These are phyloP conservation scores for Teleogryllus occipitalis DNA, from an alignment of 1,140 invertebrate species.

Conservation along the genomic window DNA sequence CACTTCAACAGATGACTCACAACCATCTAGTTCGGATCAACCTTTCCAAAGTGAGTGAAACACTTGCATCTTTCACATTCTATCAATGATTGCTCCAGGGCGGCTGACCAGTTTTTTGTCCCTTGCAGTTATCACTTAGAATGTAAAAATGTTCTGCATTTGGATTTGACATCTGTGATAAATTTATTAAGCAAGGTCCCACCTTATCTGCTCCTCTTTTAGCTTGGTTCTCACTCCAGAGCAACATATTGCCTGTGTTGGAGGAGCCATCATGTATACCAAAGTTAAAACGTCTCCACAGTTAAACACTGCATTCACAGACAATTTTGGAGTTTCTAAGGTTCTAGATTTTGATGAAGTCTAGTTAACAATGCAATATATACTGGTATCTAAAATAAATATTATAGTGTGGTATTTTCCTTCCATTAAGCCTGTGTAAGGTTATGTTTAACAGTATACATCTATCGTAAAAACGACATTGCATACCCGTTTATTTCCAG, in stretches of 20 bases:
- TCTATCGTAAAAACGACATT: too few relatives aligned
- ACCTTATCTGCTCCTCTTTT: conserved; percentile 1
- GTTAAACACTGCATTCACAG: neutral
- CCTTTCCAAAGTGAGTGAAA: neutral
- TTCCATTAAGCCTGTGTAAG: too few relatives aligned
- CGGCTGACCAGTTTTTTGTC: neutral
- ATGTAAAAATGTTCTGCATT: neutral
- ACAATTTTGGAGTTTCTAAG: too few relatives aligned
- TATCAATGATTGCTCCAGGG: neutral
- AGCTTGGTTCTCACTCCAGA: conserved; percentile 3
- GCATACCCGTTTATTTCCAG: too few relatives aligned
- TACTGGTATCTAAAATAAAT: too few relatives aligned
- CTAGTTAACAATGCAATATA: too few relatives aligned
- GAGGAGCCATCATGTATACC: neutral
- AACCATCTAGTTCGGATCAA: neutral
- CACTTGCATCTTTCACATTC: neutral
- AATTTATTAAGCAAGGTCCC: neutral
- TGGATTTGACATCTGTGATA: neutral
- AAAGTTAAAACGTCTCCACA: neutral
- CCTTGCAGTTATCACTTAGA: too few relatives aligned
- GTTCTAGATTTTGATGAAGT: too few relatives aligned
- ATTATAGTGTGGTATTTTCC: too few relatives aligned
- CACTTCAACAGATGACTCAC: neutral
- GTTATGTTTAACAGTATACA: too few relatives aligned
- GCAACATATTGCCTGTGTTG: neutral